A percentile compares a stretch with the other conserved stretches of the same genome.
Conservation (phyloP, 2,888 invertebrate species). For the Caenorhabditis sinica region DNA sequence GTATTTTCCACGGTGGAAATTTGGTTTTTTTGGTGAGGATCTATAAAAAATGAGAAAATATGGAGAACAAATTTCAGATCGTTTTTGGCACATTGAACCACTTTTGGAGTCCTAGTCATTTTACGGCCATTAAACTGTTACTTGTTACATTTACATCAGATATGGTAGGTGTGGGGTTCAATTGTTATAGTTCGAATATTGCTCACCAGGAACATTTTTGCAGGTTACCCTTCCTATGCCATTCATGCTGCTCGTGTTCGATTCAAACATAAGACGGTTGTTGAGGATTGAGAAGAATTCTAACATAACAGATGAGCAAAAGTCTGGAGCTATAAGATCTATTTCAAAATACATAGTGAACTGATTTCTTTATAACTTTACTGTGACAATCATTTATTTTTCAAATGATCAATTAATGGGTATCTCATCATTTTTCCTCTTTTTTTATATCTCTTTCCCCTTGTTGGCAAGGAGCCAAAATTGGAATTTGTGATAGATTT, state of each 20-base stretch:
- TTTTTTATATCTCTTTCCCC: slow-evolving; percentile 40
- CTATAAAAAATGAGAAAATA: background rate
- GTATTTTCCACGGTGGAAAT: slow-evolving; percentile 52
- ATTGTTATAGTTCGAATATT: background rate
- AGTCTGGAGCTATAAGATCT: background rate
- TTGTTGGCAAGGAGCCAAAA: too few species aligned
- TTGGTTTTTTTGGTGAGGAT: slow-evolving; percentile 36
- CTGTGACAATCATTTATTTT: background rate
- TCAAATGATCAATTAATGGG: slow-evolving; percentile 38
- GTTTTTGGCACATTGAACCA: background rate
- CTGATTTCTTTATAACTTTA: too few species aligned
- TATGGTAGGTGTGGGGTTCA: slow-evolving; percentile 33
- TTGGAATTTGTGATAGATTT: too few species aligned
- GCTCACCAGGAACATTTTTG: background rate
- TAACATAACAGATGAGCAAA: background rate
- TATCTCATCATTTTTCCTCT: slow-evolving; percentile 26
- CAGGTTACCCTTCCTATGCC: slow-evolving; percentile 20
- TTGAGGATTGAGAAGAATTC: slow-evolving; percentile 8
- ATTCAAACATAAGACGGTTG: slow-evolving; percentile 15
- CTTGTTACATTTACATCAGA: slow-evolving; percentile 48
- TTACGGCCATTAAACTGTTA: background rate
- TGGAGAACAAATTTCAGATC: slow-evolving; percentile 11
- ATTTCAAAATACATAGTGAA: slow-evolving; percentile 3
- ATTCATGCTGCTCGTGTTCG: slow-evolving; percentile 8
- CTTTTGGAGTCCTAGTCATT: background rate